phyloP scores from a whole-genome alignment of 2,797 vertebrate species.

The Yasuhikotakia modesta region DNA sequence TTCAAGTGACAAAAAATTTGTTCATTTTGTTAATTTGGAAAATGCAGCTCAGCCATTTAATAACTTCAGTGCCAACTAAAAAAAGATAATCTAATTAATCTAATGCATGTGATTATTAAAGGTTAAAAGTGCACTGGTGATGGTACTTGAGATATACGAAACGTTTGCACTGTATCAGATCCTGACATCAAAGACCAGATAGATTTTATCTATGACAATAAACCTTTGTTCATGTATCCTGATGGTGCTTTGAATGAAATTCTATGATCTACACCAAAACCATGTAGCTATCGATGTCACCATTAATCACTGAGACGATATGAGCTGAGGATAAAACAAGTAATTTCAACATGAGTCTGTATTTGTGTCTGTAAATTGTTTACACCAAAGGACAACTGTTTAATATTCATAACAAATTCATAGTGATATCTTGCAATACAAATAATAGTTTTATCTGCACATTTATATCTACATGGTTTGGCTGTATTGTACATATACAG shows the following conservation, averaged over 20 bases:
- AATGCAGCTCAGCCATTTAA: constrained; percentile 35
- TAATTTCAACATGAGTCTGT: neutral
- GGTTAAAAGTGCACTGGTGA: constrained; percentile 10
- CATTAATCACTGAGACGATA: constrained; percentile 7
- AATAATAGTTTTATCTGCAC: too few relatives aligned
- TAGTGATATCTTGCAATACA: neutral
- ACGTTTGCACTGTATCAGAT: constrained; percentile 67
- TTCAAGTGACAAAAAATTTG: constrained; percentile 75
- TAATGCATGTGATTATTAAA: constrained; percentile 12
- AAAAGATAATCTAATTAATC: constrained; percentile 25
- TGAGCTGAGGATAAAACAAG: neutral
- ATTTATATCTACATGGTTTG: neutral
- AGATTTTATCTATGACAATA: constrained; percentile 61
- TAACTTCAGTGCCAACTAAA: neutral
- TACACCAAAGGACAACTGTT: neutral
- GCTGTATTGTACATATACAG: neutral
- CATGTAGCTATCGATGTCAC: constrained; percentile 14
- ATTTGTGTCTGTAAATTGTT: neutral
- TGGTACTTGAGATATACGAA: constrained; percentile 41
- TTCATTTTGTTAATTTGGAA: constrained; percentile 74
- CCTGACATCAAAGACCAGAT: constrained; percentile 56
- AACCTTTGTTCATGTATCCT: constrained; percentile 42
- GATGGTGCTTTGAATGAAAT: constrained; percentile 27
- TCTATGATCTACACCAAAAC: constrained; percentile 16
- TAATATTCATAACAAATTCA: constrained; percentile 24